Percentiles rank a stretch among this genome's conserved stretches.
phyloP scores from a whole-genome alignment of 2,113 vertebrate species.

The Amphiprion percula region DNA sequence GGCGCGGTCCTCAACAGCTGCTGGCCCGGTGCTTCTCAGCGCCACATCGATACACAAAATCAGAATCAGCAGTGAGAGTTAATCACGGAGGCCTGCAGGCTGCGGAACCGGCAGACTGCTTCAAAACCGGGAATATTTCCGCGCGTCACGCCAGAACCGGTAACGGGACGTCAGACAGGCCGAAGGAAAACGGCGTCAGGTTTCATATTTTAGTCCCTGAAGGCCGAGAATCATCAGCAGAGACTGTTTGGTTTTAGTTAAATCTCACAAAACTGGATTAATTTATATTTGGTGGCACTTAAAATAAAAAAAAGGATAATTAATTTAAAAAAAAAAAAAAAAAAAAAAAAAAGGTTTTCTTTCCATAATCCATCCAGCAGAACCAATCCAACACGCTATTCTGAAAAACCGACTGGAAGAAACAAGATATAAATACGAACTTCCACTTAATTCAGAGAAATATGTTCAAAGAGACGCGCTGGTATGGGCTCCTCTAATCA shows the following conservation, averaged over 20 bases:
- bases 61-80: slow-evolving; percentile 41
- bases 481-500: slow-evolving; percentile 80
- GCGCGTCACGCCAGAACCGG: neutral
- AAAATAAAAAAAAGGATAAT: neutral
- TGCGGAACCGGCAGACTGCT: slow-evolving; percentile 23
- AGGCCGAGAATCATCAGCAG: neutral
- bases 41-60: slow-evolving; percentile 43
- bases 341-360: neutral
- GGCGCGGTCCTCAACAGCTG: slow-evolving; percentile 15
- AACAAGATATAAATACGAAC: slow-evolving; percentile 72
- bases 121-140: slow-evolving; percentile 37
- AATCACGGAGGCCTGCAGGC: slow-evolving; percentile 50
- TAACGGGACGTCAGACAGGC: neutral
- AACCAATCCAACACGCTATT: slow-evolving; percentile 23
- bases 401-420: slow-evolving; percentile 48
- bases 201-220: neutral
- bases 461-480: slow-evolving; percentile 82
- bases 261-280: neutral
- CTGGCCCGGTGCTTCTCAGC: slow-evolving; percentile 29
- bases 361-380: slow-evolving; percentile 12
- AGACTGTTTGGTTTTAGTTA: too few relatives aligned
- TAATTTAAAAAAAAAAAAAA: neutral
- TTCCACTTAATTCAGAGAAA: slow-evolving; percentile 79
- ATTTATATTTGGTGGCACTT: neutral
- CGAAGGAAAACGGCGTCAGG: neutral